Conservation (phyloP, 2,113 vertebrate genomes). For the Misgurnus anguillicaudatus region DNA sequence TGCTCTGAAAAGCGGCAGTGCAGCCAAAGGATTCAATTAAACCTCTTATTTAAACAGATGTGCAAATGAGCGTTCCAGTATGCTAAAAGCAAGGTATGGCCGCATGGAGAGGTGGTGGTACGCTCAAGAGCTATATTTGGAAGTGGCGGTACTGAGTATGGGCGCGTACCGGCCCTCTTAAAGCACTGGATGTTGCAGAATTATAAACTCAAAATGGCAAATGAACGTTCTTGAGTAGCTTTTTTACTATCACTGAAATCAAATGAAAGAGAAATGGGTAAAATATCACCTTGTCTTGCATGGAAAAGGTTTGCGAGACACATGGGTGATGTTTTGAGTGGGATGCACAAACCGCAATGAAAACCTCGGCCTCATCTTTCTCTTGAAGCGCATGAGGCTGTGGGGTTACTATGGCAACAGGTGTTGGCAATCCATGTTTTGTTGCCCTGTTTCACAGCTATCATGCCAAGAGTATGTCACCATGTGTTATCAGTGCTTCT, state of each 20-base stretch:
- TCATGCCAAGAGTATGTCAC: conserved; percentile 61
- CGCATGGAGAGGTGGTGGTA: too few relatives aligned
- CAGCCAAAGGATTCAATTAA: too few relatives aligned
- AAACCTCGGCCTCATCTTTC: conserved; percentile 50
- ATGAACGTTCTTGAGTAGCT: not conserved
- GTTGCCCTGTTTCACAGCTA: conserved; percentile 43
- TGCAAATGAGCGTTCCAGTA: too few relatives aligned
- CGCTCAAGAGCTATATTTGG: too few relatives aligned
- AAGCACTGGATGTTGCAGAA: too few relatives aligned
- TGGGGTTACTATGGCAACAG: conserved; percentile 74
- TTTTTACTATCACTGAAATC: not conserved
- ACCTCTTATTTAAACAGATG: too few relatives aligned
- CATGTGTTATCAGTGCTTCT: conserved; percentile 54
- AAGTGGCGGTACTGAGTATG: too few relatives aligned
- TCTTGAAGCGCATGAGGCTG: conserved; percentile 21
- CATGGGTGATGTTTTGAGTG: conserved; percentile 21
- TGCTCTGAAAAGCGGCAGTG: too few relatives aligned
- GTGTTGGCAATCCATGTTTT: conserved; percentile 44
- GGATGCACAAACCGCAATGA: conserved; percentile 30
- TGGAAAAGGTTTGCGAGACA: not conserved
- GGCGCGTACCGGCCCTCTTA: too few relatives aligned
- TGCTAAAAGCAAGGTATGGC: too few relatives aligned
- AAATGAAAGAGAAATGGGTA: not conserved
- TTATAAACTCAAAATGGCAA: too few relatives aligned
- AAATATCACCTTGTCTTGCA: not conserved